Evolutionary conservation across 2,888 invertebrate genomes (phyloP), one percentile per base, ranked within the genome.

Genomic region (Allacma fusca): DNA sequence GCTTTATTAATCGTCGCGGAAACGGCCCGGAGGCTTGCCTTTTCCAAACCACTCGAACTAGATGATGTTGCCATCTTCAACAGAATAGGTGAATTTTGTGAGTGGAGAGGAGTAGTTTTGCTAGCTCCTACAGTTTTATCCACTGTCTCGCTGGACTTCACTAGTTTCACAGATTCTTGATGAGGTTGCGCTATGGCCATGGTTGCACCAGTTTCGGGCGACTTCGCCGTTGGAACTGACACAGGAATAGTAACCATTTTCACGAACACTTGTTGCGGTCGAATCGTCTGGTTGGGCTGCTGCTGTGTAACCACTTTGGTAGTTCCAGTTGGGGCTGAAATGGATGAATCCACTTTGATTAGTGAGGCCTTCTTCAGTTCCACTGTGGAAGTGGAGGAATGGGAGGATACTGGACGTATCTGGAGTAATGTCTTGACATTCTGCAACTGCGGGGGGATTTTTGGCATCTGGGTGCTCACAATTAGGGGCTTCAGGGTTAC

Each of bases 191-290:
- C 23, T 7, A 43, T n/a, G 23, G n/a, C 24, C 1, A 34, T 28
- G 2, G 34, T 23, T 1, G 26, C 9, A 26, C 5, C 29, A 13
- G 40, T 40, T 9, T 29, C 34, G 2, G 34, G 68, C 1, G 40
- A 34, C 19, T 68, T 65, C 5, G 64, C n/a, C 21, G 21, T 26
- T 23, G 73, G 21, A 40, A 40, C 21, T 0, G 76, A 59, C 16
- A 76, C 43, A 0, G 76, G 76, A 28, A 76, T 59, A 9, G 76
- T 70, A 19, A 76, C 64, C 76, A 76, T 76, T 76, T 76, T 76
- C 9, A 76, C 70, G 34, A 59, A 76, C 67, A 70, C 76, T 69
- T 29, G 78, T 19, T 76, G 50, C 19, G 64, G 57, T 40, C 62
- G 68, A 59, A n/a, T 67, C 50, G 69, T 16, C 72, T 75, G 64